Evolutionary conservation across 2,113 vertebrate genomes (phyloP), one percentile per base, ranked within the genome.

Genomic region (Mugil cephalus): DNA sequence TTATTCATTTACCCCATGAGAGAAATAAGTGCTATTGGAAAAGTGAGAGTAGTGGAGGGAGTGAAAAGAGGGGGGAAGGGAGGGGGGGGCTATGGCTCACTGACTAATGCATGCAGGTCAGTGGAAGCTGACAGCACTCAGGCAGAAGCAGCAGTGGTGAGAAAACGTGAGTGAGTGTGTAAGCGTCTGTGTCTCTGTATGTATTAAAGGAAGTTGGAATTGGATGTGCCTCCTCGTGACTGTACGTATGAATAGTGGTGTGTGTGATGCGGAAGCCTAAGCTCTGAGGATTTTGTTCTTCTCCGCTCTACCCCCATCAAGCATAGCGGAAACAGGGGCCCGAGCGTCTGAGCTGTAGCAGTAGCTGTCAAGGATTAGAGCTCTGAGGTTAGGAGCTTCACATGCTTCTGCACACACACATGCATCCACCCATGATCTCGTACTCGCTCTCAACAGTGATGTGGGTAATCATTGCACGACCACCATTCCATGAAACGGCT

Each of bases 71-170:
- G 63, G 59, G 50, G 53, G 55, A 56, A n/a, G n/a, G n/a, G n/a
- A n/a, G n/a, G n/a, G 55, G 45, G 60, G 71, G 43, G 48, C 48
- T 60, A 19, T 63, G 58, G 77, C 79, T 87, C 52, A 7, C 59
- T 76, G 60, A 76, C 78, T 82, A 74, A 85, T 86, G 85, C 69
- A 84, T 51, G 74, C 82, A 78, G 88, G 85, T 88, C 84, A 90
- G 66, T 8, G 51, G 3, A 18, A 80, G 54, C 69, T 69, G 71
- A 84, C 78, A 80, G 77, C 46, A 66, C 58, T 75, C 60, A 50
- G 67, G 68, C 74, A 53, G 73, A 34, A 12, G 66, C 51, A 53
- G 30, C 9, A 24, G 11, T 10, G 24, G 45, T 69, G 69, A 50
- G 21, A 73, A 70, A 21, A 56, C 74, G 66, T 2, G 48, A 39